Base-by-base conservation (phyloP, 1,140 invertebrate genomes). In the Drosophila carrolli region DNA sequence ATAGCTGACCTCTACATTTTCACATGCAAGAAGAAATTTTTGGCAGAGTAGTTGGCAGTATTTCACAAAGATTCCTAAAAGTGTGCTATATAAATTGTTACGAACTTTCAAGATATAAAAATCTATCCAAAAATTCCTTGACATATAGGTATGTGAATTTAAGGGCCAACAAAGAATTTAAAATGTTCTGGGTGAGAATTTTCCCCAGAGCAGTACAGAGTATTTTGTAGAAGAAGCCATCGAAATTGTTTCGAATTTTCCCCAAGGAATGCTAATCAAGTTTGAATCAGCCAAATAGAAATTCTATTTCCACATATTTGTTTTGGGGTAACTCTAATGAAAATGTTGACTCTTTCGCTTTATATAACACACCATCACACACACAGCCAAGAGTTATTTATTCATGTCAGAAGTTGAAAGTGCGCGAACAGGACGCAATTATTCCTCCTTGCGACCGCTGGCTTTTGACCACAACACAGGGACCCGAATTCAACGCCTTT, bases 401-500 rank as follows among this genome's bases (percentile, higher is more conserved):
- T 81, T 72, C 53, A 77, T 58, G 74, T 43, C 44, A 51, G 46
- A 59, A 23, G 75, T 44, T 59, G 54, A 37, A 84, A 72, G 81
- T 75, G 70, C 75, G 83, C 81, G 78, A 85, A 85, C 82, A 82
- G 82, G 79, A 86, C 79, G 84, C 72, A 88, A 88, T 86, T 86
- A 86, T 76, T 58, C 71, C 75, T 46, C 11, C 63, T 13, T 38
- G 48, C 38, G 56, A 9, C 23, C 58, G 47, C 9, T 16, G 14
- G 40, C n/a, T 41, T 60, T 59, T 63, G 78, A 77, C 78, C 75
- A 83, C 79, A 86, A 75, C 78, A 86, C 55, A 62, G 80, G 59
- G 80, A 76, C 84, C 84, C 79, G 80, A 89, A 89, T 90, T 89
- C 80, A 89, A 89, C 84, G 84, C 84, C 84, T 89, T 72, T 43